Base-by-base conservation (phyloP, 1,140 invertebrate species). In the Parasteatoda tepidariorum region DNA sequence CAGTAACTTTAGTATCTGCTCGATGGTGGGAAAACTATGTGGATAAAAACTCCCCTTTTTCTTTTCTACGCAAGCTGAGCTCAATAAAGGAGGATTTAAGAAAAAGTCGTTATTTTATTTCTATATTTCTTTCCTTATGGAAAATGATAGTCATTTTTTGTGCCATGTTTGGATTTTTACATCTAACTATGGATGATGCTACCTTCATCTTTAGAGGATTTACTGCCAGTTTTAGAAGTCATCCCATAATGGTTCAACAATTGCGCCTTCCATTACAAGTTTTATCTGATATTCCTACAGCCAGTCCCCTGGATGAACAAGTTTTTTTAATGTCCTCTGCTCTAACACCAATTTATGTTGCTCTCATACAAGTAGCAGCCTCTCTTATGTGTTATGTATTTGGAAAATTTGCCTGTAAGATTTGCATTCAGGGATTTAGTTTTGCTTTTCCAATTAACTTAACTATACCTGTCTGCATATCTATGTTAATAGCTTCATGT, bases 401-500 rank as follows among this genome's bases (percentile, higher is more conserved):
- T 86, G 96, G 92, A 84, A 97, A 98, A 90, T 98, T 97, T 87
- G 95, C 97, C 22, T 98, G 97, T 90, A 98, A 98, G 90, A 98
- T 98, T 86, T 92, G 97, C 62, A 83, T 85, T 34, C 79, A 85
- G 66, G 95, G 95, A 28, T 97, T 98, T 90, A 97, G 96, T 88
- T 98, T 97, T 87, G 96, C 96, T 0, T 96, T 98, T 86, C 97
- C 97, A 0, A 94, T 98, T 0, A 97, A 95, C 88, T 91, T 98
- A 71, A 95, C 95, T 0, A 95, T 98, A 85, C 97, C 97, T 0
- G 92, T 98, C 0, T 93, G 94, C 0, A 94, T 98, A 28, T 97
- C 95, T 0, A 88, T 98, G 24, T 89, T 97, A 84, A 97, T 97
- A 84, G 93, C 95, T 22, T 94, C 94, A 7, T 97, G 96, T 87